Conservation (phyloP, 2,113 vertebrate genomes). For the Oenanthe oenanthe region DNA sequence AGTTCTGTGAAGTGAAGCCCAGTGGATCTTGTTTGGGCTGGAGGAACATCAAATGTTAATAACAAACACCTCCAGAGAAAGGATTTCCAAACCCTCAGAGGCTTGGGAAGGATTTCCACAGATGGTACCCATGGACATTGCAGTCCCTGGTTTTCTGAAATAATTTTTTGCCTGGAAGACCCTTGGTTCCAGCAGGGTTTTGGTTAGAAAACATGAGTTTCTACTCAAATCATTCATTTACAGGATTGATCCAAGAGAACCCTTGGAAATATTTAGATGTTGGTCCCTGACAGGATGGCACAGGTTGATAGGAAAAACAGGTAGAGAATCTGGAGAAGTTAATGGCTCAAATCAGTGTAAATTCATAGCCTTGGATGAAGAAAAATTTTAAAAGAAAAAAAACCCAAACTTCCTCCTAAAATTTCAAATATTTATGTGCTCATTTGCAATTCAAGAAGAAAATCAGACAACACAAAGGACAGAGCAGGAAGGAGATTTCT, state of each 20-base stretch:
- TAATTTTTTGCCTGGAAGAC: background rate
- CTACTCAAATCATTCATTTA: background rate
- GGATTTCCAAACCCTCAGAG: background rate
- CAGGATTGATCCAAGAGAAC: background rate
- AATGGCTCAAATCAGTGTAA: background rate
- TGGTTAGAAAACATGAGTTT: background rate
- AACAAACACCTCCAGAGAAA: background rate
- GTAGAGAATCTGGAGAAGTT: background rate
- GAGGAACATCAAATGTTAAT: background rate
- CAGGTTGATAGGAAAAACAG: background rate
- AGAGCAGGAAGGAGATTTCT: background rate
- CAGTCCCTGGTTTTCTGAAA: background rate
- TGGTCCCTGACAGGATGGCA: background rate
- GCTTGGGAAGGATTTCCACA: background rate
- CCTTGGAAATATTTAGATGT: background rate
- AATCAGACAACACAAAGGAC: background rate
- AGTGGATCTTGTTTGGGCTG: background rate
- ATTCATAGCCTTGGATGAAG: background rate
- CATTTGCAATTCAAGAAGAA: background rate
- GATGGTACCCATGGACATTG: accelerated
- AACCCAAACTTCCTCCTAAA: too few relatives aligned
- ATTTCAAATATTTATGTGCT: background rate
- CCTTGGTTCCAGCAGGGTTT: background rate
- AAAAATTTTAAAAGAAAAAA: background rate
- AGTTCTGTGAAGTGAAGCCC: background rate